phyloP scores from a whole-genome alignment of 2,797 vertebrate species.

The Pseudochirops corinnae region DNA sequence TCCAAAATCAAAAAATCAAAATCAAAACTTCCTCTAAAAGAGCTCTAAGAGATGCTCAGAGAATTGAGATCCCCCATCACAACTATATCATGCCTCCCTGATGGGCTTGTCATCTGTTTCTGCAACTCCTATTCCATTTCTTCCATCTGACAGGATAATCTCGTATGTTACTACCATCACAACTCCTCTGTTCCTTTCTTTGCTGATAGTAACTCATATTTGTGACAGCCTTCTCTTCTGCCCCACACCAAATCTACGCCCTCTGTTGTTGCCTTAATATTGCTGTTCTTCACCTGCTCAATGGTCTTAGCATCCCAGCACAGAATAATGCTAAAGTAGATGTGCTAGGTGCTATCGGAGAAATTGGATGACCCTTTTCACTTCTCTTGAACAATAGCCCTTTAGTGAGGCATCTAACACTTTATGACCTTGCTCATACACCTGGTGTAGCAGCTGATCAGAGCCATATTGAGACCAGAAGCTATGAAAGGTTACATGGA shows the following conservation, averaged over 20 bases:
- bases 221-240: not conserved
- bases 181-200: not conserved
- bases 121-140: not conserved
- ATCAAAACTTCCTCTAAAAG: not conserved
- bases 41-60: not conserved
- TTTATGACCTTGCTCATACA: constrained; percentile 96
- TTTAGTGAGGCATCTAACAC: constrained; percentile 92
- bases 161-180: not conserved
- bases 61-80: not conserved
- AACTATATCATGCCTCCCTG: not conserved
- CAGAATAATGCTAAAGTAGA: constrained; percentile 94
- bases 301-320: not conserved
- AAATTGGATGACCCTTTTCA: constrained; percentile 97
- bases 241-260: not conserved
- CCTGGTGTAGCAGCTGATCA: constrained; percentile 96
- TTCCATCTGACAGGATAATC: not conserved
- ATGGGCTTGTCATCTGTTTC: not conserved
- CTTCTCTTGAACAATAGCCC: constrained; percentile 98
- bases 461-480: constrained; percentile 97
- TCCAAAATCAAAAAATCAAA: not conserved
- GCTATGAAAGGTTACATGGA: constrained; percentile 93
- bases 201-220: not conserved
- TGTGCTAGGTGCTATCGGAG: constrained; percentile 95
- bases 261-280: not conserved
- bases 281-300: not conserved